phyloP scores from a whole-genome alignment of 2,888 invertebrate species.

The Chelonus formosanus region DNA sequence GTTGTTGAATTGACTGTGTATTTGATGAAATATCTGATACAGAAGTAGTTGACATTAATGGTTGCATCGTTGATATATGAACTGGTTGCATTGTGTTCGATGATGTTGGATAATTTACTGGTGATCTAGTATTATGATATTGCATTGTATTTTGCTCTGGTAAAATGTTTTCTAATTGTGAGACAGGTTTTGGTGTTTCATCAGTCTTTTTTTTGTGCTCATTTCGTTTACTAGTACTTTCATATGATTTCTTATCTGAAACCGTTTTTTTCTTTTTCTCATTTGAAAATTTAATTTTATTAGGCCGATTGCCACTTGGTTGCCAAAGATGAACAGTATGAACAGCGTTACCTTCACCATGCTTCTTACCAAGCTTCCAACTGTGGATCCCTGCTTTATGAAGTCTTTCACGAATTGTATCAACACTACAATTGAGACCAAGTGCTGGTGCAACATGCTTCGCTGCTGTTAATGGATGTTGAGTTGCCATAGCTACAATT shows the following conservation, averaged over 20 bases:
- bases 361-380: conserved; percentile 63
- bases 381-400: conserved; percentile 63
- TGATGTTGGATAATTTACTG: conserved; percentile 51
- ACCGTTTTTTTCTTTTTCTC: conserved; percentile 51
- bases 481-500: conserved; percentile 62
- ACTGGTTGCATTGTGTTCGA: conserved; percentile 53
- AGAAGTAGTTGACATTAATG: conserved; percentile 33
- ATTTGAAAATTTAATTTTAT: conserved; percentile 53
- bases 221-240: conserved; percentile 27
- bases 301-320: conserved; percentile 61
- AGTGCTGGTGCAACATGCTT: conserved; percentile 62
- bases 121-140: conserved; percentile 52
- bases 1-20: conserved; percentile 44
- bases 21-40: conserved; percentile 37
- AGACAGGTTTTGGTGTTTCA: conserved; percentile 42
- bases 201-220: conserved; percentile 45
- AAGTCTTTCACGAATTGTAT: conserved; percentile 60
- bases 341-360: conserved; percentile 61
- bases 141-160: conserved; percentile 47
- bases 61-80: conserved; percentile 47
- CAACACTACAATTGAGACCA: conserved; percentile 62
- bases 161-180: conserved; percentile 46
- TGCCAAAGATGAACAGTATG: conserved; percentile 63
- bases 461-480: conserved; percentile 62
- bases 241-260: conserved; percentile 45